These are phyloP conservation scores for Delichon dasypus DNA, from an alignment of 2,797 vertebrate genomes.

Conservation along the genomic window DNA sequence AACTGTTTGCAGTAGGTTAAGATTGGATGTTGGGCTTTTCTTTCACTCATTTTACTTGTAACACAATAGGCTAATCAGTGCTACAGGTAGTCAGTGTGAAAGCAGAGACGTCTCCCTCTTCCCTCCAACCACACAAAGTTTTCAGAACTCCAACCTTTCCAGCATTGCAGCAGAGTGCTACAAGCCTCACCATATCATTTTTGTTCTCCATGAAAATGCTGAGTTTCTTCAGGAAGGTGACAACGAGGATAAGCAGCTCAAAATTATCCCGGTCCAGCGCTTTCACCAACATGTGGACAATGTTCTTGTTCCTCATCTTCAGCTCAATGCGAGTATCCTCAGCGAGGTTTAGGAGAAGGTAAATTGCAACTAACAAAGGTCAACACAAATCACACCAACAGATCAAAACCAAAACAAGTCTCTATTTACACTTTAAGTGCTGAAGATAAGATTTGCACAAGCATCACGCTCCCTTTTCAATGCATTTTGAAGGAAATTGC, in stretches of 20 bases:
- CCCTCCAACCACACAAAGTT: not conserved
- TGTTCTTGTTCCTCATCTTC: slow-evolving; percentile 97
- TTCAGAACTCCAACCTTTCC: not conserved
- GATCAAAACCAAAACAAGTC: not conserved
- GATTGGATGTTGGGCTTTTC: not conserved
- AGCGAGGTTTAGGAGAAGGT: slow-evolving; percentile 91
- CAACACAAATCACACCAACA: not conserved
- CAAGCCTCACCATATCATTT: slow-evolving; percentile 90
- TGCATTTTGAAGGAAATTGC: not conserved
- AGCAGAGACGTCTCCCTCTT: not conserved
- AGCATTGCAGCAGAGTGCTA: not conserved
- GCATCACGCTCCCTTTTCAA: not conserved
- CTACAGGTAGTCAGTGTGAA: not conserved
- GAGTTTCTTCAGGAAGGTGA: slow-evolving; percentile 95
- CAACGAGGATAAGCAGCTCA: slow-evolving; percentile 88
- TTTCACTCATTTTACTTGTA: not conserved
- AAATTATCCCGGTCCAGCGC: slow-evolving; percentile 88
- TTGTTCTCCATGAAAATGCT: slow-evolving; percentile 97
- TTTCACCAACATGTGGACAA: slow-evolving; percentile 92
- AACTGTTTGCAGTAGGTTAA: not conserved
- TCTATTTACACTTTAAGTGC: not conserved
- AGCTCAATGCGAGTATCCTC: slow-evolving; percentile 91
- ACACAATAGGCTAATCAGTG: not conserved
- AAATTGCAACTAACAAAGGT: slow-evolving; percentile 85
- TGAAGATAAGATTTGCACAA: not conserved